phyloP scores from a whole-genome alignment of 2,113 vertebrate species.

The Brachyhypopomus gauderio region DNA sequence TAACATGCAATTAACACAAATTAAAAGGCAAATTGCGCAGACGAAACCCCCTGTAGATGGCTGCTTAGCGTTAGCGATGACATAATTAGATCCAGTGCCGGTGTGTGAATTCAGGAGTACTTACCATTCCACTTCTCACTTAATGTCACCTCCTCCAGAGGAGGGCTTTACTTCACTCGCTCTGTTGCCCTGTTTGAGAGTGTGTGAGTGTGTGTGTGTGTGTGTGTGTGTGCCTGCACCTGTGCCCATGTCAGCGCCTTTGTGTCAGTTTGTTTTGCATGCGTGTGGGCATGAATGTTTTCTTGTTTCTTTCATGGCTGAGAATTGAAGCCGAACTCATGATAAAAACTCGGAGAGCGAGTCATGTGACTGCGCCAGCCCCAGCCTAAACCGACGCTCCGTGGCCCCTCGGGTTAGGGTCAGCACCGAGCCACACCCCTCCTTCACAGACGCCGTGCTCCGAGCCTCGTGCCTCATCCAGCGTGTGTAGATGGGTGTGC shows the following conservation, averaged over 20 bases:
- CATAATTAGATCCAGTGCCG: slow-evolving; percentile 59
- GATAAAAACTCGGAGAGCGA: too few species aligned
- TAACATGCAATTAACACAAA: slow-evolving; percentile 70
- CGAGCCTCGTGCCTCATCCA: too few species aligned
- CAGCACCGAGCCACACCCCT: too few species aligned
- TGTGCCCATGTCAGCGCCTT: too few species aligned
- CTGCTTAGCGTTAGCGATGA: slow-evolving; percentile 57
- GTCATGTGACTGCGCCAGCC: too few species aligned
- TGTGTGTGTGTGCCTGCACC: neutral
- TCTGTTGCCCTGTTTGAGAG: neutral
- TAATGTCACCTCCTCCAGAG: slow-evolving; percentile 53
- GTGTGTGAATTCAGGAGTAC: slow-evolving; percentile 42
- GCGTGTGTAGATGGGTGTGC: too few species aligned
- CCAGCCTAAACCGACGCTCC: too few species aligned
- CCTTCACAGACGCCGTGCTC: too few species aligned
- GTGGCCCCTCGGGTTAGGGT: too few species aligned
- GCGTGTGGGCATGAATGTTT: too few species aligned
- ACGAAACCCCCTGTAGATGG: slow-evolving; percentile 58
- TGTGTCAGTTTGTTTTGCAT: slow-evolving; percentile 21
- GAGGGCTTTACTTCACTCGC: slow-evolving; percentile 30
- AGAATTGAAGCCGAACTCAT: too few species aligned
- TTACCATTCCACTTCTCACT: slow-evolving; percentile 44
- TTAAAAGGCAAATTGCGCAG: slow-evolving; percentile 64
- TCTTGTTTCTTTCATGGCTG: too few species aligned
- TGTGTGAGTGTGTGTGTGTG: neutral